phyloP scores from a whole-genome alignment of 2,113 vertebrate species.

The Varanus salvator region DNA sequence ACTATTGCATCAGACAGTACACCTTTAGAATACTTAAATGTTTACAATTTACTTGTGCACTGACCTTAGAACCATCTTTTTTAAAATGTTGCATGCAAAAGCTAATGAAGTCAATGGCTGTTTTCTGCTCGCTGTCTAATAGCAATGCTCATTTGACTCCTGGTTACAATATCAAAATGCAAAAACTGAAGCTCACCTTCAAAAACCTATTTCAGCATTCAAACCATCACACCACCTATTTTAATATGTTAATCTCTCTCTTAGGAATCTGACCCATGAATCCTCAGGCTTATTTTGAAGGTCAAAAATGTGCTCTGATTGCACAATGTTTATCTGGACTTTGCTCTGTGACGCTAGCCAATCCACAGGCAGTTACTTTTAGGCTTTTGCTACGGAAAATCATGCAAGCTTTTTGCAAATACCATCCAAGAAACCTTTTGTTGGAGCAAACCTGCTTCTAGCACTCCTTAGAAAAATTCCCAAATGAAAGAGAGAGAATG shows the following conservation, averaged over 20 bases:
- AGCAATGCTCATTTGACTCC: background rate
- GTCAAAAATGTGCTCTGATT: background rate
- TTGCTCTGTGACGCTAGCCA: background rate
- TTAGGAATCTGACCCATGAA: background rate
- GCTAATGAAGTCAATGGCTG: background rate
- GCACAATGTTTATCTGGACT: background rate
- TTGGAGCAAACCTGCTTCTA: background rate
- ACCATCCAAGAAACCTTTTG: background rate
- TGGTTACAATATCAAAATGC: background rate
- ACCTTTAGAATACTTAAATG: constrained; percentile 9
- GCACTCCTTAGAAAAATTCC: background rate
- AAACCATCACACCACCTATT: background rate
- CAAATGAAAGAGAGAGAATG: background rate
- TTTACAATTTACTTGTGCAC: background rate
- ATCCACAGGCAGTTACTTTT: accelerated
- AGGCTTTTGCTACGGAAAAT: accelerated
- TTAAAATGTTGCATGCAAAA: background rate
- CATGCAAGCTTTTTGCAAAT: background rate
- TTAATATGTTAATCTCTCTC: background rate
- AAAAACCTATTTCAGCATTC: background rate
- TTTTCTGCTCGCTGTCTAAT: background rate
- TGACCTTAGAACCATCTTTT: background rate
- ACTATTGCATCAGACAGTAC: background rate
- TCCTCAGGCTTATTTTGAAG: background rate
- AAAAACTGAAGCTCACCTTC: constrained; percentile 7